Conservation (phyloP, 2,888 invertebrate species). For the Diogma glabrata region DNA sequence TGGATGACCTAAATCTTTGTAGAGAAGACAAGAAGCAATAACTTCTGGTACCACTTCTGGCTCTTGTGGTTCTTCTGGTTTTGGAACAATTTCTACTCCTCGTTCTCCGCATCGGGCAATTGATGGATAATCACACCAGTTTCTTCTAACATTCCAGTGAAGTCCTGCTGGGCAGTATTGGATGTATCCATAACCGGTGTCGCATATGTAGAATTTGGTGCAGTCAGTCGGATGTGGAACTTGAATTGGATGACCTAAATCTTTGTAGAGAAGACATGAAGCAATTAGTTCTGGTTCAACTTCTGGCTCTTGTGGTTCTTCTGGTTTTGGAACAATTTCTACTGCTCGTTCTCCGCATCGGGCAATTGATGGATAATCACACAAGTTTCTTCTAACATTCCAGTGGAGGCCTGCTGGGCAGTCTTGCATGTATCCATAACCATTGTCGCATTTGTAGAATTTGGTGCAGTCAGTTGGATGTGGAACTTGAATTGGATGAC, state of each 20-base stretch:
- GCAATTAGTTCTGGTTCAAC: too few species aligned
- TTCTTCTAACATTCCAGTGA: background rate
- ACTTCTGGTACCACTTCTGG: background rate
- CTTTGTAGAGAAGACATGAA: background rate
- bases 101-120: background rate
- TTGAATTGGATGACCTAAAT: background rate
- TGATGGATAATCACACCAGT: background rate
- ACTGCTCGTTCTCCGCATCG: too few species aligned
- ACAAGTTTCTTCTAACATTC: background rate
- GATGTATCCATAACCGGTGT: background rate
- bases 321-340: too few species aligned
- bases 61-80: background rate
- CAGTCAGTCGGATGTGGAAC: constrained; percentile 1
- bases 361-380: background rate
- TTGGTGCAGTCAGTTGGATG: constrained; percentile 1
- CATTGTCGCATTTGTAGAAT: background rate
- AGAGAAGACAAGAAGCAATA: background rate
- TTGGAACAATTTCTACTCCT: too few species aligned
- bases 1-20: background rate
- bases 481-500: background rate
- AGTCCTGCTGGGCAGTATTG: background rate
- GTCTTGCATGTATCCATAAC: background rate
- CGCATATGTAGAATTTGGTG: background rate
- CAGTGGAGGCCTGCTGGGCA: background rate
- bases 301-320: too few species aligned